Base-by-base conservation (phyloP, 2,888 invertebrate species). In the Nephrocerus scutellatus region DNA sequence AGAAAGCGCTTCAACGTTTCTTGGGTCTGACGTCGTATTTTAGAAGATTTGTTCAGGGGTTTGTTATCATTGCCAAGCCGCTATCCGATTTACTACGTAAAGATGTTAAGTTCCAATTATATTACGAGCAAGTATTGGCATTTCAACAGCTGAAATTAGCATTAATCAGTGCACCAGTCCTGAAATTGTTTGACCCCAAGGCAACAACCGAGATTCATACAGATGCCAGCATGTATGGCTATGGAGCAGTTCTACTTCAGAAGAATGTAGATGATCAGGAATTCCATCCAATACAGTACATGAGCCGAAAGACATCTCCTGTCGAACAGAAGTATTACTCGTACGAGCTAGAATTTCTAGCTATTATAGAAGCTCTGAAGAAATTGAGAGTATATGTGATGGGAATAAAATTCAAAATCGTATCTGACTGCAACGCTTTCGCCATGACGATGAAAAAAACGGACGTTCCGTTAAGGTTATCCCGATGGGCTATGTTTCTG, bases 391-490 rank as follows among this genome's bases (percentile, higher is more conserved):
- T 57, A 1, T 64, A 61, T 40, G 29, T 62, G 5, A 24, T 60
- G 8, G 59, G 55, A 2, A 38, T 33, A 13, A 36, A 44, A 14
- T 56, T 59, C 28, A 59, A 51, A 37, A 54, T 60, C 15, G 43
- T 57, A 6, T 57, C 56, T 1, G 59, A 61, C 39, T 62, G 59
- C 30, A 36, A 46, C n/a, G 55, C 57, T 5, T 59, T 62, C 36
- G 41, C 54, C 8, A 51, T 42, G 41, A 59, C 59, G 0, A 51
- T 62, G 47, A 26, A 47, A 1, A 64, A 64, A 38, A 54, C 43
- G 32, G 52, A 55, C 13, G 29, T 49, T 7, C 33, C 46, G 2
- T 21, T 30, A 4, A 41, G 33, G 22, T 36, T 45, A 2, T 30
- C 39, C 4, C n/a, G 35, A n/a, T 48, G 39, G 44, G 43, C 43